Conservation (phyloP, 2,797 vertebrate species). For the Picus viridis region DNA sequence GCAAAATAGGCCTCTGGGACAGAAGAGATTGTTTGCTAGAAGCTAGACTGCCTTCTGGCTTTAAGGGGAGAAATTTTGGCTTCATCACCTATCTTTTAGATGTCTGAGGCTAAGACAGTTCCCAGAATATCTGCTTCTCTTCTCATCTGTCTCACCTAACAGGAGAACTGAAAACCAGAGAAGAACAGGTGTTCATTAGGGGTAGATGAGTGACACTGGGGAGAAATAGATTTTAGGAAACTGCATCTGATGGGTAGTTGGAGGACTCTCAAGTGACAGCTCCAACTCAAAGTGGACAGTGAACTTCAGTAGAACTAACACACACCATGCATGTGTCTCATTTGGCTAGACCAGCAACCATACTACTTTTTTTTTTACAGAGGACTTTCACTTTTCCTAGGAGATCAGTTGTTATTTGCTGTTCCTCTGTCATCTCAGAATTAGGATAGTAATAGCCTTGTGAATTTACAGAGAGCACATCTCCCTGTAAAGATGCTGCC, state of each 20-base stretch:
- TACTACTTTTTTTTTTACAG: not conserved
- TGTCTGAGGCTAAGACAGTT: not conserved
- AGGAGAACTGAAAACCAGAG: not conserved
- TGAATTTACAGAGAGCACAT: not conserved
- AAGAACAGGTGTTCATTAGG: fast-evolving
- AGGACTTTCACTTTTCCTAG: not conserved
- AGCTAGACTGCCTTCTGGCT: not conserved
- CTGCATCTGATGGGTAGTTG: not conserved
- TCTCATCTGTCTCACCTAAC: not conserved
- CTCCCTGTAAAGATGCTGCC: not conserved
- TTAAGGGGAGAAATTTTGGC: not conserved
- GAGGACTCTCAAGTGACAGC: fast-evolving
- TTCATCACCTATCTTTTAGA: not conserved
- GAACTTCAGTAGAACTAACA: not conserved
- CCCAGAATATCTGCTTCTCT: not conserved
- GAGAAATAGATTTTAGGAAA: not conserved
- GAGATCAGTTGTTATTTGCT: not conserved
- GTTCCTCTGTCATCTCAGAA: not conserved
- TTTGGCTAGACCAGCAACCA: not conserved
- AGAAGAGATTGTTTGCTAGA: not conserved
- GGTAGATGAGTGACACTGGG: not conserved
- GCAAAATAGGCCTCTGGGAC: not conserved
- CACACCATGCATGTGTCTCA: fast-evolving
- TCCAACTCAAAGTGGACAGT: not conserved
- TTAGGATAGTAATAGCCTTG: not conserved